These are phyloP conservation scores for Hylaea fasciaria DNA, from an alignment of 2,888 invertebrate genomes.

Conservation along the genomic window DNA sequence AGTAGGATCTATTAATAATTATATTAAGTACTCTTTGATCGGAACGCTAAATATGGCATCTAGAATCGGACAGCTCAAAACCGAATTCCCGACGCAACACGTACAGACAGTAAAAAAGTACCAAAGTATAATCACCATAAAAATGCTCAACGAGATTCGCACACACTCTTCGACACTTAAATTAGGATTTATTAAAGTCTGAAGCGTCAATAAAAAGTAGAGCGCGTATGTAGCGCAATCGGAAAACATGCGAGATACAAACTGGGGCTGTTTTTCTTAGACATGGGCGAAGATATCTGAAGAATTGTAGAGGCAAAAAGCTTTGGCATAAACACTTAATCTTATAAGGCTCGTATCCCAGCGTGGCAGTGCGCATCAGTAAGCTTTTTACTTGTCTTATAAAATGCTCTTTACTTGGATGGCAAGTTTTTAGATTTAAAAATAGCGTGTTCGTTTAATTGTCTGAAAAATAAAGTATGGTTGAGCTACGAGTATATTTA, in stretches of 20 bases:
- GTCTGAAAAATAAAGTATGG: background rate
- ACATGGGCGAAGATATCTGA: slow-evolving; percentile 29
- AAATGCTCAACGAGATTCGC: slow-evolving; percentile 63
- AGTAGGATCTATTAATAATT: slow-evolving; percentile 70
- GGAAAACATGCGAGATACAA: slow-evolving; percentile 43
- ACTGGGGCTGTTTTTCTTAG: slow-evolving; percentile 39
- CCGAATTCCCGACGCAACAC: slow-evolving; percentile 60
- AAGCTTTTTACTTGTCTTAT: slow-evolving; percentile 8
- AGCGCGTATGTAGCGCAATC: slow-evolving; percentile 38
- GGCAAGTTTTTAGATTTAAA: slow-evolving; percentile 1
- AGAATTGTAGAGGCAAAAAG: slow-evolving; percentile 43
- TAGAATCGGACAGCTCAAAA: slow-evolving; percentile 57
- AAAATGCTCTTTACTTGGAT: slow-evolving; percentile 2
- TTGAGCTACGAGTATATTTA: too few species aligned
- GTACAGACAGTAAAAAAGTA: slow-evolving; percentile 66
- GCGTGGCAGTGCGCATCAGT: slow-evolving; percentile 12
- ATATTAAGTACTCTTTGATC: slow-evolving; percentile 57
- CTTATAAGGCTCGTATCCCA: slow-evolving; percentile 30
- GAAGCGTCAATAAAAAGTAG: slow-evolving; percentile 52
- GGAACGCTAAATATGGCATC: slow-evolving; percentile 62
- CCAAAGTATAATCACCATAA: slow-evolving; percentile 50
- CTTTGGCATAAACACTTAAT: slow-evolving; percentile 42
- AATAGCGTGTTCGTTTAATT: background rate
- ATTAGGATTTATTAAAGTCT: slow-evolving; percentile 60
- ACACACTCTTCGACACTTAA: slow-evolving; percentile 64